phyloP scores from a whole-genome alignment of 2,113 vertebrate genomes.

The Burhinus bistriatus region DNA sequence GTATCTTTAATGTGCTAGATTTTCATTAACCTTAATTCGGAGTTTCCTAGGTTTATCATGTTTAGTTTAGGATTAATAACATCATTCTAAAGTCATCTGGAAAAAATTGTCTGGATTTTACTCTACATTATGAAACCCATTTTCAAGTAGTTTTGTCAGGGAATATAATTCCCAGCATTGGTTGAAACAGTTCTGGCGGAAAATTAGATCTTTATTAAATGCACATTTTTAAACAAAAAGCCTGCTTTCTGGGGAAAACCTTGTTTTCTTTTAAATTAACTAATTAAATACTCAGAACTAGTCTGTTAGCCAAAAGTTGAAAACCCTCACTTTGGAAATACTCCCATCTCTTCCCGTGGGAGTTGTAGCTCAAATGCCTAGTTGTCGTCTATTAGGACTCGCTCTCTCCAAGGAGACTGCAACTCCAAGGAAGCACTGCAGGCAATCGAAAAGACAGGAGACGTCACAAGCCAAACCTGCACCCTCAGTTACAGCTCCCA shows the following conservation, averaged over 20 bases:
- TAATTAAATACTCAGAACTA: constrained; percentile 36
- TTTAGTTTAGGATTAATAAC: constrained; percentile 27
- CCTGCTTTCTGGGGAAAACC: constrained; percentile 24
- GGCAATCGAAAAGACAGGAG: background rate
- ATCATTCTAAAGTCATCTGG: constrained; percentile 46
- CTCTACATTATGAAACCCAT: constrained; percentile 23
- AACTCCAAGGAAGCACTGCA: background rate
- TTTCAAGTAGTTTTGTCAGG: constrained; percentile 55
- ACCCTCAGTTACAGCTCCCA: background rate
- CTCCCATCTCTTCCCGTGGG: background rate
- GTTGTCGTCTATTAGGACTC: background rate
- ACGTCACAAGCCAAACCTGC: background rate
- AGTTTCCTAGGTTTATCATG: constrained; percentile 31
- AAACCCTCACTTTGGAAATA: constrained; percentile 4
- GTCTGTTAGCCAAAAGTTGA: background rate
- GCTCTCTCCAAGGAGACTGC: background rate
- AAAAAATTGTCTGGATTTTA: constrained; percentile 58
- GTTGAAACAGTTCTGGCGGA: constrained; percentile 31
- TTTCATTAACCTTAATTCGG: constrained; percentile 23
- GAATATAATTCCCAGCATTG: constrained; percentile 42
- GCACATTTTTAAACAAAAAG: constrained; percentile 52
- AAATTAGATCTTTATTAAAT: constrained; percentile 62
- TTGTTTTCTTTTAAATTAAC: constrained; percentile 61
- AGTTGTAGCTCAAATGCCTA: background rate
- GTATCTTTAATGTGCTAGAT: background rate